These are phyloP conservation scores for Galago senegalensis DNA, from an alignment of 2,797 vertebrate genomes.

Conservation along the genomic window DNA sequence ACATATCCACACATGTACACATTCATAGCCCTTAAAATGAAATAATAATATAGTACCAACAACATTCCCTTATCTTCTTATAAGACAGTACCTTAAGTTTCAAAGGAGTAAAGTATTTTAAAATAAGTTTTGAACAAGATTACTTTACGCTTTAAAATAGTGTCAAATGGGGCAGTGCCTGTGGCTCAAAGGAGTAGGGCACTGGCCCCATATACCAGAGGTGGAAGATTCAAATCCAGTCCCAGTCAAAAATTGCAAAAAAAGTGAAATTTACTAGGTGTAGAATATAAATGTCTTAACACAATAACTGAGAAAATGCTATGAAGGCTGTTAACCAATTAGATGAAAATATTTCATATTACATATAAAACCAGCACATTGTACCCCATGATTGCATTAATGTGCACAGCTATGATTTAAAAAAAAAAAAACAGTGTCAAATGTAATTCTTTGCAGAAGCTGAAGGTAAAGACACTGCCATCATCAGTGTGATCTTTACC, in stretches of 20 bases:
- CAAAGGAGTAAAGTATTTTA: constrained; percentile 49
- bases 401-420: no score
- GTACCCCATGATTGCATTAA: no score
- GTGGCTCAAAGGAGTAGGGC: no score
- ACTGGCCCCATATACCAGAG: no score
- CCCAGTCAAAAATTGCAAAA: no score
- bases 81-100: constrained; percentile 1
- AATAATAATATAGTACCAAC: not conserved
- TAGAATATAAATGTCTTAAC: no score
- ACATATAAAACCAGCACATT: no score
- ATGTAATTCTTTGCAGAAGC: not conserved
- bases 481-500: not conserved
- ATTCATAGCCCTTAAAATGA: not conserved
- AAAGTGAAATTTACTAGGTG: no score
- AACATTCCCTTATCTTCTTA: not conserved
- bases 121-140: constrained; percentile 44
- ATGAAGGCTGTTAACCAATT: no score
- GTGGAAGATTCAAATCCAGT: no score
- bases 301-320: no score
- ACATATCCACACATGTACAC: not conserved
- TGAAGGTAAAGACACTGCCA: constrained; percentile 2
- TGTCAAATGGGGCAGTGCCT: not conserved
- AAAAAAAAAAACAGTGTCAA: constrained; percentile 6
- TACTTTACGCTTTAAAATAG: constrained; percentile 27
- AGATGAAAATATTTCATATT: no score